These are phyloP conservation scores for Pogonocichla stellata DNA, from an alignment of 2,113 vertebrate species.

Conservation along the genomic window DNA sequence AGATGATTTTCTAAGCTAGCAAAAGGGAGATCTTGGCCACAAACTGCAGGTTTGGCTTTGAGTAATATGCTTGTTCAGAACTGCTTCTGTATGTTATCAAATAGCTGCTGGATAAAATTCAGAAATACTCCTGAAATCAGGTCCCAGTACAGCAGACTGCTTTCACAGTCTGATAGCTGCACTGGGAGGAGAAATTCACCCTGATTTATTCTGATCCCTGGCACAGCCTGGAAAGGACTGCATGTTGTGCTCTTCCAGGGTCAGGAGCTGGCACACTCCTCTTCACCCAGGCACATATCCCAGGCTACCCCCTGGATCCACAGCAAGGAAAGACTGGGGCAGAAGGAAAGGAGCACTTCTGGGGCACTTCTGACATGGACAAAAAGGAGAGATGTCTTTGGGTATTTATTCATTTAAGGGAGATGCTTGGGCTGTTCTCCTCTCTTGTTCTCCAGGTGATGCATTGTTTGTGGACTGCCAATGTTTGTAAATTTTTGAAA, in stretches of 20 bases:
- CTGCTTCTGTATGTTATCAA: background rate
- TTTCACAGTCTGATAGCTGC: background rate
- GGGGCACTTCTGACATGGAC: background rate
- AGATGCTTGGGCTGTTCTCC: background rate
- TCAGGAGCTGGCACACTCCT: background rate
- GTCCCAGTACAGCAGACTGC: background rate
- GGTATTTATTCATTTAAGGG: background rate
- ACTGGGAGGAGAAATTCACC: background rate
- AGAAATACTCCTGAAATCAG: background rate
- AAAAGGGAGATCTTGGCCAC: background rate
- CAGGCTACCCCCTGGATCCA: too few species aligned
- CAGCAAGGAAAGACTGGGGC: fast-evolving
- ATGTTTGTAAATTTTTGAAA: background rate
- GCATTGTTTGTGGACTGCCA: background rate
- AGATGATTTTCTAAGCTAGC: background rate
- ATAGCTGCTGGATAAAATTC: background rate
- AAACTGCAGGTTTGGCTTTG: background rate
- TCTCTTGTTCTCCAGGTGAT: background rate
- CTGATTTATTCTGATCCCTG: background rate
- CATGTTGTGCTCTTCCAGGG: fast-evolving
- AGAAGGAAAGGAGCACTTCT: background rate
- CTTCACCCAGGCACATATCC: background rate
- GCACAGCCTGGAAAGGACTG: background rate
- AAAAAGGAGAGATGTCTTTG: background rate
- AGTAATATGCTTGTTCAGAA: background rate